Evolutionary conservation across 2,113 vertebrate genomes (phyloP).

Genomic region (Probosciger aterrimus): DNA sequence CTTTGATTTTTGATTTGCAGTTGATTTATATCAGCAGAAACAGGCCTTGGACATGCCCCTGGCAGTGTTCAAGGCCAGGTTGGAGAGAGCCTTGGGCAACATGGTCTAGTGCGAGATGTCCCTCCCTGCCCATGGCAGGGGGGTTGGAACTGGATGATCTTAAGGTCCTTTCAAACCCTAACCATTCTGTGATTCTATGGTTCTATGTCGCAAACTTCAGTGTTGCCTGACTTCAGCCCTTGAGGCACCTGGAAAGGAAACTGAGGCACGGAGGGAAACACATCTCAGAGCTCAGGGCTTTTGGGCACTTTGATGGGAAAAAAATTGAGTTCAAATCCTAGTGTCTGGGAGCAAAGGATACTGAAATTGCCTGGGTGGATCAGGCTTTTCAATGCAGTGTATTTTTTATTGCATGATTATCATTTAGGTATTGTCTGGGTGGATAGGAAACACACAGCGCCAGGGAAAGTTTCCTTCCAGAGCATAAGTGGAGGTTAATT

Average conservation of each 20-base stretch:
- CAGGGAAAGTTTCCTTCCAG: neutral
- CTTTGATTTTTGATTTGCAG: neutral
- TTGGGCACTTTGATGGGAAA: neutral
- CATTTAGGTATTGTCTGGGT: neutral
- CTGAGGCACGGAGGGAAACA: neutral
- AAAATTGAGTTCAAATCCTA: neutral
- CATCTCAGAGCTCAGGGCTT: accelerated
- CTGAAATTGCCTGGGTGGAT: neutral
- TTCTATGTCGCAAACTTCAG: neutral
- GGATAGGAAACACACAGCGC: neutral
- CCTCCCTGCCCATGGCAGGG: neutral
- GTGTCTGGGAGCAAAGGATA: neutral
- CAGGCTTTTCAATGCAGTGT: neutral
- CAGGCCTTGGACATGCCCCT: neutral
- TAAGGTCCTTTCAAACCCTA: neutral
- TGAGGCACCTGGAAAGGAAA: neutral
- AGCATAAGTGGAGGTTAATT: neutral
- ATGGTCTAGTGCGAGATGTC: neutral
- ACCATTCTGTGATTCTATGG: neutral
- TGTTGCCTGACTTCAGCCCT: neutral
- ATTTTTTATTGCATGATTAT: neutral
- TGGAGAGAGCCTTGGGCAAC: neutral
- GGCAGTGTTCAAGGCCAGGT: neutral
- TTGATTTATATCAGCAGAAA: neutral
- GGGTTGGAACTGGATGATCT: neutral